Conservation (phyloP, 2,113 vertebrate genomes). For the Thamnaconus septentrionalis region DNA sequence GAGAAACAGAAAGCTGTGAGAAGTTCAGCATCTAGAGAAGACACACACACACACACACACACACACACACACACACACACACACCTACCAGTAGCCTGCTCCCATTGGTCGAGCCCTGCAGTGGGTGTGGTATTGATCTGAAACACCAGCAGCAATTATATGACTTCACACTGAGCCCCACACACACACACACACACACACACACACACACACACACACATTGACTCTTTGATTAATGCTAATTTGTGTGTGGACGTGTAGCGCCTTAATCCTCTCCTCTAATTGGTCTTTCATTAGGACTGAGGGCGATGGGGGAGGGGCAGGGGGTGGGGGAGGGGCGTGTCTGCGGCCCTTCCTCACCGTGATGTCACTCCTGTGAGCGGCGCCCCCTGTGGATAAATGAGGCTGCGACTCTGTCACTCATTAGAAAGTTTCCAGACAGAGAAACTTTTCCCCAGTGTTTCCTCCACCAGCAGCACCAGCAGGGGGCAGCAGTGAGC, state of each 20-base stretch:
- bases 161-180: slow-evolving; percentile 57
- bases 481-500: too few species aligned
- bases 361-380: slow-evolving; percentile 40
- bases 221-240: slow-evolving; percentile 71
- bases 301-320: not conserved
- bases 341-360: slow-evolving; percentile 58
- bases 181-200: slow-evolving; percentile 62
- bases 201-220: slow-evolving; percentile 38
- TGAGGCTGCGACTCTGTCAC: not conserved
- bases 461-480: too few species aligned
- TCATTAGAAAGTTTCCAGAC: too few species aligned
- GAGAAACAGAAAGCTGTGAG: too few species aligned
- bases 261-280: slow-evolving; percentile 61
- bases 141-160: slow-evolving; percentile 70
- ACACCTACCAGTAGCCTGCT: slow-evolving; percentile 13
- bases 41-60: too few species aligned
- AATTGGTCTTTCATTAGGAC: slow-evolving; percentile 65
- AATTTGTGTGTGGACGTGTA: slow-evolving; percentile 64
- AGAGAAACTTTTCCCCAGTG: too few species aligned
- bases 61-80: too few species aligned
- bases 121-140: slow-evolving; percentile 66
- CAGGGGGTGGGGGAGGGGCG: slow-evolving; percentile 32
- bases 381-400: slow-evolving; percentile 20
- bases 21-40: too few species aligned
- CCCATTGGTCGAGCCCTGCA: slow-evolving; percentile 25